Conservation (phyloP, 2,888 invertebrate species). For the Cacoxenus indagator region DNA sequence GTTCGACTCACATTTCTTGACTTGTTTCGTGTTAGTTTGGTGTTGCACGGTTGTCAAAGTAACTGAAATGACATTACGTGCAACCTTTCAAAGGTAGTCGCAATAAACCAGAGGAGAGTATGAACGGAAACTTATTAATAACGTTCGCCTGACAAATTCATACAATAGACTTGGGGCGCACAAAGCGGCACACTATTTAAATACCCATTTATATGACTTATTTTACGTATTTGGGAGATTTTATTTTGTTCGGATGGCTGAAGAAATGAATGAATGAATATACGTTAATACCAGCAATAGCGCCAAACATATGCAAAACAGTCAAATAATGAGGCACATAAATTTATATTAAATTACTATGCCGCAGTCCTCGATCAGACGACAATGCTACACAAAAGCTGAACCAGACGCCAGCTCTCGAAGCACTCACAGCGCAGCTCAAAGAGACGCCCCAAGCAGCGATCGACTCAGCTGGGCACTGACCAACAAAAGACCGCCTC, state of each 20-base stretch:
- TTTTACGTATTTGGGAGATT: conserved; percentile 23
- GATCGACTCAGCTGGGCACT: background rate
- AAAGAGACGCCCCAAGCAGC: background rate
- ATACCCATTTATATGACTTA: conserved; percentile 40
- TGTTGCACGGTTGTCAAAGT: conserved; percentile 49
- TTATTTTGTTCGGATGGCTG: too few species aligned
- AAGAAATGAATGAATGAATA: too few species aligned
- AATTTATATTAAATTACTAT: conserved; percentile 63
- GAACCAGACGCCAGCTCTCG: background rate
- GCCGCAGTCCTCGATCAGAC: background rate
- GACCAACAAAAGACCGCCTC: conserved; percentile 11
- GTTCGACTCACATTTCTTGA: conserved; percentile 24
- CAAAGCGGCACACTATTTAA: conserved; percentile 40
- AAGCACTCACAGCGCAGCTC: background rate
- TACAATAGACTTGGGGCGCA: conserved; percentile 38
- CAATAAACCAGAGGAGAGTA: background rate
- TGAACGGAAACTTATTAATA: conserved; percentile 31
- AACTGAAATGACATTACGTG: conserved; percentile 36
- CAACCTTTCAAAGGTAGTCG: background rate
- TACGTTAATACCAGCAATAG: conserved; percentile 28
- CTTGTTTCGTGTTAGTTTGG: background rate
- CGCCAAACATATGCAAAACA: conserved; percentile 46
- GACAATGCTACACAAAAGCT: background rate
- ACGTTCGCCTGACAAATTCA: conserved; percentile 54
- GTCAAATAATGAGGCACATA: conserved; percentile 55